Conservation (phyloP, 2,797 vertebrate species). For the Spatula versicolor region DNA sequence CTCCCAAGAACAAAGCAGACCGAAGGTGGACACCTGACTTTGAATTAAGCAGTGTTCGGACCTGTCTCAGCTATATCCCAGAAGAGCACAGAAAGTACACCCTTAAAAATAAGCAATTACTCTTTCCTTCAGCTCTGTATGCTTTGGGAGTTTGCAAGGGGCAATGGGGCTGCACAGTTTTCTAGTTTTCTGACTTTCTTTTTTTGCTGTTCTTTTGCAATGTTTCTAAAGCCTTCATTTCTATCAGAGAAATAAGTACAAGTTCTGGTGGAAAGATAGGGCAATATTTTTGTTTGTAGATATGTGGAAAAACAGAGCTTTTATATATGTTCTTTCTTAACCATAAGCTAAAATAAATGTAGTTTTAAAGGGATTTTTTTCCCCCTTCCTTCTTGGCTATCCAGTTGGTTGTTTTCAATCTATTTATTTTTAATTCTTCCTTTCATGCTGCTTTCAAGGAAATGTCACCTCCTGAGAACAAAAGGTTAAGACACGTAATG, state of each 20-base stretch:
- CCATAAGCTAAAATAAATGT: neutral
- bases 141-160: neutral
- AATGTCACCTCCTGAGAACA: constrained; percentile 33
- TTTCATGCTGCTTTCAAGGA: constrained; percentile 46
- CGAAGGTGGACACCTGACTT: neutral
- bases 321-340: neutral
- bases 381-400: neutral
- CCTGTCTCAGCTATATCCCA: neutral
- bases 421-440: constrained; percentile 38
- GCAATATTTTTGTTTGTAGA: neutral
- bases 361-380: neutral
- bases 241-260: neutral
- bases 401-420: neutral
- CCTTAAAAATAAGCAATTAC: neutral
- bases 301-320: neutral
- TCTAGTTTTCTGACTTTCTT: neutral
- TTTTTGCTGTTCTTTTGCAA: neutral
- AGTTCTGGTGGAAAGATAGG: neutral
- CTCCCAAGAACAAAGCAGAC: neutral
- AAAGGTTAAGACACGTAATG: constrained; percentile 22
- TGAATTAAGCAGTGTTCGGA: neutral
- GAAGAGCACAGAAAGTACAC: neutral
- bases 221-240: neutral
- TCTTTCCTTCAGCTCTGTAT: neutral
- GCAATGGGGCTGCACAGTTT: neutral